Conservation (phyloP, 2,888 invertebrate species). For the Drosophila planitibia region DNA sequence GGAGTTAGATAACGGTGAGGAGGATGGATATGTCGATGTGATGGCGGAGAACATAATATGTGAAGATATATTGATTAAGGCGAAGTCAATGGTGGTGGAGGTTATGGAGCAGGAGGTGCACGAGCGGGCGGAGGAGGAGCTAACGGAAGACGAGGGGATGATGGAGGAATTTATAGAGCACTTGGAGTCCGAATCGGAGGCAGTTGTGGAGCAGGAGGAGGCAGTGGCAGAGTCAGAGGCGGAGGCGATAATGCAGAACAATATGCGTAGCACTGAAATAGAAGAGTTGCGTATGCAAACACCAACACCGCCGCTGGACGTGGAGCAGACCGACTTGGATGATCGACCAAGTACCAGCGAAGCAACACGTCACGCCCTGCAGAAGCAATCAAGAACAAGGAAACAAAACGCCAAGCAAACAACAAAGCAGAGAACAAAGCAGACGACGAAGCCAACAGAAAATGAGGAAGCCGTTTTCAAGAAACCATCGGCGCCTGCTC, state of each 20-base stretch:
- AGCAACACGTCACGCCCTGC: slow-evolving; percentile 22
- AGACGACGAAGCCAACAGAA: background rate
- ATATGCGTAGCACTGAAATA: background rate
- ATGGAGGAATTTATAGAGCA: background rate
- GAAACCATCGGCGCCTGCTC: slow-evolving; percentile 46
- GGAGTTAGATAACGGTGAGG: too few relatives aligned
- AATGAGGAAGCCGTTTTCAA: slow-evolving; percentile 48
- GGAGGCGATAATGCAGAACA: background rate
- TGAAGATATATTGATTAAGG: background rate
- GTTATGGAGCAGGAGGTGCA: background rate
- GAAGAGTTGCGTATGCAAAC: slow-evolving; percentile 22
- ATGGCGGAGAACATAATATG: background rate
- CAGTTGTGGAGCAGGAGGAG: background rate
- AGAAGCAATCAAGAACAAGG: background rate
- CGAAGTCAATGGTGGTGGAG: background rate
- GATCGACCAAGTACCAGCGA: slow-evolving; percentile 44
- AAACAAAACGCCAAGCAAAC: background rate
- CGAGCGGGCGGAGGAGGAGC: background rate
- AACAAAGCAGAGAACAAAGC: background rate
- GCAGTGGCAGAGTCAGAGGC: background rate
- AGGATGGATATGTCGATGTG: too few relatives aligned
- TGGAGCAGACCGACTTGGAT: background rate
- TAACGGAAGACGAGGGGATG: background rate
- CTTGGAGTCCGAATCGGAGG: background rate
- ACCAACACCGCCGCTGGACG: slow-evolving; percentile 1